Evolutionary conservation across 2,888 invertebrate species (phyloP).

Genomic region (Scaptomyza flava): DNA sequence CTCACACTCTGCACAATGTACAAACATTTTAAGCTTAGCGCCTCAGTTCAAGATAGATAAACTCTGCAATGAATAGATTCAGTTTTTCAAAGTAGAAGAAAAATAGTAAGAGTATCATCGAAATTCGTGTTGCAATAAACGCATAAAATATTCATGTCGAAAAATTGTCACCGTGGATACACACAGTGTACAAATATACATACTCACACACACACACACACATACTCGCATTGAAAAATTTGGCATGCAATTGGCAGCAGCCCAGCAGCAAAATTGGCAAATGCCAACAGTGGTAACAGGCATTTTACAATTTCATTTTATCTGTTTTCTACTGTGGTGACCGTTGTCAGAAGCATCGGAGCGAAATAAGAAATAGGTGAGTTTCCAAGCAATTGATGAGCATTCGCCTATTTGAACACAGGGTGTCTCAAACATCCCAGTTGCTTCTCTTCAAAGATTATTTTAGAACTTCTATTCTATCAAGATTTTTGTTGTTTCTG

Average conservation of each 20-base stretch:
- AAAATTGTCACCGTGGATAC: slow-evolving; percentile 18
- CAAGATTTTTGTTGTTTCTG: too few species aligned
- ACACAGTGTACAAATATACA: slow-evolving; percentile 4
- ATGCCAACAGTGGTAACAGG: slow-evolving; percentile 60
- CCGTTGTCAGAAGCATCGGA: slow-evolving; percentile 32
- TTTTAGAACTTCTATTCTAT: too few species aligned
- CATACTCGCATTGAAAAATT: slow-evolving; percentile 29
- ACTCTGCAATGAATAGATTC: slow-evolving; percentile 10
- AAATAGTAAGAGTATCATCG: slow-evolving; percentile 6
- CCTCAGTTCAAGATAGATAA: slow-evolving; percentile 4
- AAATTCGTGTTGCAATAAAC: slow-evolving; percentile 19
- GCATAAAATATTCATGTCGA: slow-evolving; percentile 26
- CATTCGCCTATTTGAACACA: slow-evolving; percentile 30
- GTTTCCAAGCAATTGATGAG: slow-evolving; percentile 44
- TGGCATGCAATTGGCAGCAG: slow-evolving; percentile 54
- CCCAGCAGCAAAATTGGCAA: slow-evolving; percentile 51
- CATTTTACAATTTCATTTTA: slow-evolving; percentile 32
- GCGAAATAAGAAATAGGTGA: slow-evolving; percentile 42
- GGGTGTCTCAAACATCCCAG: slow-evolving; percentile 28
- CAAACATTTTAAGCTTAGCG: slow-evolving; percentile 7
- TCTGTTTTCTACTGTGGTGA: slow-evolving; percentile 21
- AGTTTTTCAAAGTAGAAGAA: background rate
- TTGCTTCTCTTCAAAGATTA: too few species aligned
- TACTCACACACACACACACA: slow-evolving; percentile 7
- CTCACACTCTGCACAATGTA: background rate